Base-by-base conservation (phyloP, 2,797 vertebrate genomes). In the Melanogrammus aeglefinus region DNA sequence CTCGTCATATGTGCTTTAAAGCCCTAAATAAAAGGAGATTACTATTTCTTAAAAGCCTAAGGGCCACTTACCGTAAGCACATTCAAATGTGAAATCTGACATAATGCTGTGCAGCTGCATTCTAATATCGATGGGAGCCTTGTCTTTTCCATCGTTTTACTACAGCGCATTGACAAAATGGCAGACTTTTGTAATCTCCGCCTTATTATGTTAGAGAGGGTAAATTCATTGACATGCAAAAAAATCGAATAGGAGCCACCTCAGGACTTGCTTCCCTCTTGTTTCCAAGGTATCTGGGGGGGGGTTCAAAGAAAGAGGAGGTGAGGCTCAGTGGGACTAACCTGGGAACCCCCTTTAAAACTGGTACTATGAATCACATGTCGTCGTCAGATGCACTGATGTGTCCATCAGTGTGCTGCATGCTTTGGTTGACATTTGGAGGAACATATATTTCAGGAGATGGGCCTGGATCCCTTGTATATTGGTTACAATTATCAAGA, bases 61-160 rank as follows among this genome's bases (percentile, higher is more conserved):
- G 57, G 57, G 21, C 8, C n/a, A 18, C 57, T 73, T 38, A 73
- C 33, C 27, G 18, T 72, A 33, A 72, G 70, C 18, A 31, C 69
- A 16, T 13, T 84, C 41, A 72, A 63, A 29, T 72, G 14, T 82
- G 79, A 39, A 63, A 41, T 72, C 13, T 79, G 82, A 80, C 80
- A 78, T 47, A 69, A 51, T 77, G 85, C 73, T 74, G 63, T 47
- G 73, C 75, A 78, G 44, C n/a, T 71, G 69, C 9, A 1, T 79
- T 38, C 72, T 1, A 10, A 31, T 72, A 69, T 41, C 38, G 79
- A 63, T 79, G 36, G 75, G 18, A 71, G 31, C 35, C 21, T 63
- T 10, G 57, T 63, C n/a, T 63, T 21, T 63, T 63, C 1, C n/a
- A n/a, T n/a, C 8, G 57, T 63, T n/a, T 63, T n/a, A 9, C 57